Conservation (phyloP, 2,888 invertebrate species). For the Brachyptera risi region DNA sequence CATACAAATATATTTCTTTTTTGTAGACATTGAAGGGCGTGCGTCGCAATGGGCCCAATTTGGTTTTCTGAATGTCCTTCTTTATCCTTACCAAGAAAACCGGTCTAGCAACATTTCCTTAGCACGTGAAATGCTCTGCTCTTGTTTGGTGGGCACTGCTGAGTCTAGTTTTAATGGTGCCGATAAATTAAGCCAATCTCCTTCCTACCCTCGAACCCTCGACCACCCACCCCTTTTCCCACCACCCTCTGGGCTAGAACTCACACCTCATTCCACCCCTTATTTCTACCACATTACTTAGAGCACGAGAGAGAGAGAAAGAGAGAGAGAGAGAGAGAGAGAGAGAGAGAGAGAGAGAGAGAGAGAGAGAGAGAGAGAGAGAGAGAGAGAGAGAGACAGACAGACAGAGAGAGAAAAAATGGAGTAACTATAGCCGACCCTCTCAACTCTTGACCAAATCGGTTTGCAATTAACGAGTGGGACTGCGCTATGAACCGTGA, state of each 20-base stretch:
- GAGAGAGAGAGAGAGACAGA: background rate
- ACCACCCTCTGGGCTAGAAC: slow-evolving; percentile 5
- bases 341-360: background rate
- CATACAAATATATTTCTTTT: no score
- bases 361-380: background rate
- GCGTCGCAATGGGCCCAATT: no score
- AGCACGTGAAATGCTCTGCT: background rate
- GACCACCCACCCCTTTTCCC: background rate
- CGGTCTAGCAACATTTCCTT: slow-evolving; percentile 24
- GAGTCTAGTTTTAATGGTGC: slow-evolving; percentile 34
- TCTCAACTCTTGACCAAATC: slow-evolving; percentile 33
- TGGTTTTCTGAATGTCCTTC: no score
- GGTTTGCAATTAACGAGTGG: slow-evolving; percentile 34
- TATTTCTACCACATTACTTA: slow-evolving; percentile 27
- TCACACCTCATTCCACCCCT: slow-evolving; percentile 1
- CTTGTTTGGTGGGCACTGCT: slow-evolving; percentile 26
- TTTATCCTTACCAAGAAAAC: background rate
- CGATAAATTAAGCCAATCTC: slow-evolving; percentile 35
- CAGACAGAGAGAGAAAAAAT: background rate
- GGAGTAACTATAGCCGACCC: background rate
- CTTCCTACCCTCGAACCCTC: slow-evolving; percentile 22
- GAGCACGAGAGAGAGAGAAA: slow-evolving; percentile 12
- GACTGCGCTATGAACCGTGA: no score
- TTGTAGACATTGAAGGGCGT: no score
- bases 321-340: background rate